A percentile compares a stretch with the other conserved stretches of the same genome.
These are phyloP conservation scores for Chiloscyllium plagiosum DNA, from an alignment of 2,113 vertebrate genomes.

Conservation along the genomic window DNA sequence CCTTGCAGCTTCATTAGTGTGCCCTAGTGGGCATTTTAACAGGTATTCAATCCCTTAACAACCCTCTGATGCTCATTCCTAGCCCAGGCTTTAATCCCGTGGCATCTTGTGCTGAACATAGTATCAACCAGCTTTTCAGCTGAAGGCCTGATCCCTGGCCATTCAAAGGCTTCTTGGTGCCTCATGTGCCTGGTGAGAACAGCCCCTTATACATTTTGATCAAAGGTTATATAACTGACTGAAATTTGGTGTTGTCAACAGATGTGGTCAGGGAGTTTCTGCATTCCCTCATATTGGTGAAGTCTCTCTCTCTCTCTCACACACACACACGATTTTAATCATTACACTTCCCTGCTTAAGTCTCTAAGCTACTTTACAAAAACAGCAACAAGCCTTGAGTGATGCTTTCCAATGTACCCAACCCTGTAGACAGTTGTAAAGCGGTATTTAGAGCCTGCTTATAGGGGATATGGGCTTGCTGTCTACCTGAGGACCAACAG, in stretches of 20 bases:
- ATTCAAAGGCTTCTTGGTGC: not conserved
- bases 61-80: not conserved
- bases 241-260: not conserved
- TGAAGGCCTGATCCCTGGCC: no score
- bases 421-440: not conserved
- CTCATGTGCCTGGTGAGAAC: not conserved
- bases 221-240: not conserved
- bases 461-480: not conserved
- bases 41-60: not conserved
- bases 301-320: not conserved
- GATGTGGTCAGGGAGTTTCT: not conserved
- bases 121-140: not conserved
- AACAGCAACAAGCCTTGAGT: not conserved
- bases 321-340: not conserved
- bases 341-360: not conserved
- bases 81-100: not conserved
- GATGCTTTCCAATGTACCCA: not conserved
- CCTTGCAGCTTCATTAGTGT: no score
- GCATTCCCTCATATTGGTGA: not conserved
- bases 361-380: not conserved
- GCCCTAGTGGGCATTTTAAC: no score
- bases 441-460: not conserved
- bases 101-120: not conserved
- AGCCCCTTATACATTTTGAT: not conserved
- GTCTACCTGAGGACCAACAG: not conserved